These are phyloP conservation scores for Falco cherrug DNA, from an alignment of 2,797 vertebrate genomes.

Conservation along the genomic window DNA sequence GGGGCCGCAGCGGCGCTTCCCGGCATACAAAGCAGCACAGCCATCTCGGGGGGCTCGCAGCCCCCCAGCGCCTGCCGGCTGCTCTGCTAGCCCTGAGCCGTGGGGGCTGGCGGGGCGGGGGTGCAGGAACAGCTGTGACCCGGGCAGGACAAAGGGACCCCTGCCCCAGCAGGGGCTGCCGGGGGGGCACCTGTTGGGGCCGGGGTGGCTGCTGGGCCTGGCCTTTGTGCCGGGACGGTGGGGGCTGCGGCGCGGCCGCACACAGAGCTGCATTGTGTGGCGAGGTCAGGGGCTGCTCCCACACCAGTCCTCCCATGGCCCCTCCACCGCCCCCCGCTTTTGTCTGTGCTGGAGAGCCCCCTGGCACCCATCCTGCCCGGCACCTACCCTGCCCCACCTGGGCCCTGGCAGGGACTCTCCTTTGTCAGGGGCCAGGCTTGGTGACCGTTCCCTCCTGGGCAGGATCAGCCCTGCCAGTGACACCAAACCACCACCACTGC, in stretches of 20 bases:
- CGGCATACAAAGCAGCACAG: background rate
- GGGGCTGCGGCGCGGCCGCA: background rate
- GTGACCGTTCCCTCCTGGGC: background rate
- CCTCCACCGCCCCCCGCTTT: background rate
- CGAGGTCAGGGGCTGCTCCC: background rate
- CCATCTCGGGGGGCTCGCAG: background rate
- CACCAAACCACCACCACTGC: background rate
- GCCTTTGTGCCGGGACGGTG: background rate
- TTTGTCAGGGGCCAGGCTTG: background rate
- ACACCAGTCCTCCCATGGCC: background rate
- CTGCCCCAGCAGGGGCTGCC: background rate
- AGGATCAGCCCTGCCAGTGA: background rate
- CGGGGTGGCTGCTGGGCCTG: background rate
- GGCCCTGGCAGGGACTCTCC: background rate
- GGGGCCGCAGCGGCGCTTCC: background rate
- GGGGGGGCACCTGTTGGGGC: conserved; percentile 14
- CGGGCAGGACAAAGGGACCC: conserved; percentile 16
- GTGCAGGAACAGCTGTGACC: background rate
- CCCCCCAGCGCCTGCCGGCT: background rate
- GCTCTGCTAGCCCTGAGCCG: background rate
- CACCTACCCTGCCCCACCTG: background rate
- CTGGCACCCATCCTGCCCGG: background rate
- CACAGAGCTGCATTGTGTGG: conserved; percentile 9
- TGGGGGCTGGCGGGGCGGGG: background rate
- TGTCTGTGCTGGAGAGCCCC: background rate